Percentiles rank a stretch among this genome's conserved stretches.
Conservation (phyloP, 2,888 invertebrate species). For the Acanthosoma haemorrhoidale region DNA sequence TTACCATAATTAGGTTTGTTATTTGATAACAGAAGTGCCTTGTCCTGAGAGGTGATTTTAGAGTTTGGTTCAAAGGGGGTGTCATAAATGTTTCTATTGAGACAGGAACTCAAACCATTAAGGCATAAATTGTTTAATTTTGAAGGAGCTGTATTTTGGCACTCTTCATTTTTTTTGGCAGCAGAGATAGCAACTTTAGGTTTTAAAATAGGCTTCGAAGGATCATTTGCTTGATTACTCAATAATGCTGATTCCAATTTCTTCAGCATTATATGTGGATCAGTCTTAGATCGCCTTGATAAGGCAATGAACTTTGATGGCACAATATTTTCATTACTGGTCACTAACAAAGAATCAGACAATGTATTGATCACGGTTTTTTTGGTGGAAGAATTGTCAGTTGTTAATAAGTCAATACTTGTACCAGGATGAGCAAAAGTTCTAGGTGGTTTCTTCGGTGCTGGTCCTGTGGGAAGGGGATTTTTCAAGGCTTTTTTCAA, state of each 20-base stretch:
- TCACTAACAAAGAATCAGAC: neutral
- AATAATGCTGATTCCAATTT: conserved; percentile 58
- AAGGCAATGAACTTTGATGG: neutral
- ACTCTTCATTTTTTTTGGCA: neutral
- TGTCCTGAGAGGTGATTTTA: neutral
- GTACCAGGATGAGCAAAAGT: conserved; percentile 48
- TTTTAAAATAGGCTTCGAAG: neutral
- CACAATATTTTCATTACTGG: conserved; percentile 3
- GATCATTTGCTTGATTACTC: conserved; percentile 47
- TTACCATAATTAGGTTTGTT: neutral
- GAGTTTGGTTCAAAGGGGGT: conserved; percentile 27
- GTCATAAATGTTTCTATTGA: conserved; percentile 34
- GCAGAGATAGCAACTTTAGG: neutral
- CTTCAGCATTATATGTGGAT: conserved; percentile 59
- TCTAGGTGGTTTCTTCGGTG: conserved; percentile 70
- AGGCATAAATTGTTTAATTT: conserved; percentile 10
- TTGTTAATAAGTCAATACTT: conserved; percentile 8
- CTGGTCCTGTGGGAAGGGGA: conserved; percentile 63
- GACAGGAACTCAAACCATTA: conserved; percentile 19
- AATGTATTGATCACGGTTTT: neutral
- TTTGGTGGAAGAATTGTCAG: neutral
- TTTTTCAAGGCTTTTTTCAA: conserved; percentile 61
- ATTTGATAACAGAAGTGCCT: neutral
- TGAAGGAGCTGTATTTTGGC: neutral
- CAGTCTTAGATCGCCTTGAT: conserved; percentile 43